Evolutionary conservation across 2,797 vertebrate species (phyloP).

Genomic region (Cossypha polioptera): DNA sequence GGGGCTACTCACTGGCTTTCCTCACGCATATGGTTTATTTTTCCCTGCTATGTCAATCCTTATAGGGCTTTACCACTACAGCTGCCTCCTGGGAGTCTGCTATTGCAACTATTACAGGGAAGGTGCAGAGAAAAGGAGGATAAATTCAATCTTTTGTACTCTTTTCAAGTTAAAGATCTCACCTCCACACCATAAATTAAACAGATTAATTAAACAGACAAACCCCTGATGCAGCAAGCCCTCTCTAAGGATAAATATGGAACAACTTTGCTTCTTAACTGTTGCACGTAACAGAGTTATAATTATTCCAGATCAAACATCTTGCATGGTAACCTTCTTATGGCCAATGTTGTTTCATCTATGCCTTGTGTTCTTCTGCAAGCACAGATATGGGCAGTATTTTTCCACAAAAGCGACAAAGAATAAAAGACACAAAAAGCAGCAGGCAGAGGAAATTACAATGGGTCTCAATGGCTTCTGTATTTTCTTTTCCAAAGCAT

Average conservation of each 20-base stretch:
- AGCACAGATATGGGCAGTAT: not conserved
- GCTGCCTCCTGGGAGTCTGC: conserved; percentile 36
- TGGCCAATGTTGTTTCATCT: not conserved
- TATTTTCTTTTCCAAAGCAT: not conserved
- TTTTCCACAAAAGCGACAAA: not conserved
- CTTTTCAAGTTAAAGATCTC: conserved; percentile 16
- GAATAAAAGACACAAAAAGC: not conserved
- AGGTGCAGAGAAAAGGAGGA: not conserved
- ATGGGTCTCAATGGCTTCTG: not conserved
- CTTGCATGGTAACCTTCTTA: not conserved
- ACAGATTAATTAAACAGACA: conserved; percentile 20
- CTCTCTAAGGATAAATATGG: not conserved
- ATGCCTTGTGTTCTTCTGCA: not conserved
- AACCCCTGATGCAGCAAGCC: not conserved
- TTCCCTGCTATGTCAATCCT: conserved; percentile 40
- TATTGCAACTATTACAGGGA: not conserved
- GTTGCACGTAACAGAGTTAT: not conserved
- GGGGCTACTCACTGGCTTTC: conserved; percentile 49
- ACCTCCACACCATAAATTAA: not conserved
- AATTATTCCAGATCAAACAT: not conserved
- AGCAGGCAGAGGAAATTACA: not conserved
- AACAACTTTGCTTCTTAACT: not conserved
- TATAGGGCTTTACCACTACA: conserved; percentile 46
- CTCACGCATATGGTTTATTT: conserved; percentile 56
- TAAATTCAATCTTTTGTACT: not conserved